phyloP scores from a whole-genome alignment of 2,113 vertebrate species.

The Eidolon helvum region DNA sequence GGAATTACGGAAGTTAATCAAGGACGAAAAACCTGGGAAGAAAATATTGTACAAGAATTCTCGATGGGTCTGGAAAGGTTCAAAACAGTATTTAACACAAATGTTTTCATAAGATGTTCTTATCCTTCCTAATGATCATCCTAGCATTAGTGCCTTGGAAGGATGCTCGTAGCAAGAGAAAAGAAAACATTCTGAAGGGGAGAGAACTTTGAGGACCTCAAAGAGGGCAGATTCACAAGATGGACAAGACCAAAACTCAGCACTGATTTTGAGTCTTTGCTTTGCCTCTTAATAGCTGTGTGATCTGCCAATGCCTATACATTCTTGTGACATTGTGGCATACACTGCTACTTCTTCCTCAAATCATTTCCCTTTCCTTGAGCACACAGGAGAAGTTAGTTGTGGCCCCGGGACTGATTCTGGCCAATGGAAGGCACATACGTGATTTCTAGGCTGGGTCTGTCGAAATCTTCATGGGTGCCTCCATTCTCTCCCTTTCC shows the following conservation, averaged over 20 bases:
- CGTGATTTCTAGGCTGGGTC: background rate
- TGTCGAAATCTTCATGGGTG: fast-evolving
- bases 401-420: background rate
- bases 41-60: background rate
- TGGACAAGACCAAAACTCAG: background rate
- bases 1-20: background rate
- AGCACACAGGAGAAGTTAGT: background rate
- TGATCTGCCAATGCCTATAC: fast-evolving
- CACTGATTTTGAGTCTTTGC: background rate
- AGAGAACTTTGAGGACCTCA: background rate
- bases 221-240: background rate
- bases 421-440: background rate
- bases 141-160: background rate
- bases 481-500: background rate
- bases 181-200: background rate
- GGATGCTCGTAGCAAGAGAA: background rate
- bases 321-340: background rate
- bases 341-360: background rate
- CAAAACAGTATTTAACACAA: background rate
- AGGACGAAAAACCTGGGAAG: background rate
- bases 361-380: background rate
- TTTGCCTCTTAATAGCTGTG: background rate
- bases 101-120: background rate
- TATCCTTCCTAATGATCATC: background rate
- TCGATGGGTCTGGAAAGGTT: background rate